Evolutionary conservation across 2,797 vertebrate genomes (phyloP), one percentile per base, ranked within the genome.

Genomic region (Gallinago solitaria): DNA sequence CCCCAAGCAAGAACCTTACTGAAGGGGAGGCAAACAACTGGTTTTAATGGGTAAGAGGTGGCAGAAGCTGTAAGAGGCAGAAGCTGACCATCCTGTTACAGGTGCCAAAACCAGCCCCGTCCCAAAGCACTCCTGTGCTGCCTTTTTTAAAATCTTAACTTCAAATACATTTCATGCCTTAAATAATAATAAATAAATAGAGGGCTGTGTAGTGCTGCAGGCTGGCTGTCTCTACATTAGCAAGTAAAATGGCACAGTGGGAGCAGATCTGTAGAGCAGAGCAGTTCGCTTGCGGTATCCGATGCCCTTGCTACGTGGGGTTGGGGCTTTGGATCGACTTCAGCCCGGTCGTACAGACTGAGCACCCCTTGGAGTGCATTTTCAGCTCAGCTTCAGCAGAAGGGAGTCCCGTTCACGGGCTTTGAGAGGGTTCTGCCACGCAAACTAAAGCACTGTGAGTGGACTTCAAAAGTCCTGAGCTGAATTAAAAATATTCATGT

Each of bases 331-430:
- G 65, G 32, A 35, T 78, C 79, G 79, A 33, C 28, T 54, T 83
- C 27, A 24, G 41, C 41, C 75, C 1, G 5, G 43, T 73, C 60
- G 3, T 25, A n/a, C 0, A 1, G 37, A 27, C 59, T n/a, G 47
- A 69, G 30, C 33, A 50, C 21, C 47, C 51, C 13, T 5, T 47
- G 59, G 64, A 84, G 30, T 68, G 53, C 35, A 10, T 71, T 93
- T 81, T 64, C 76, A 64, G 48, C 37, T 77, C 33, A 30, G 76
- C 67, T 94, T 85, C 0, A 0, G 61, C 37, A 16, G 45, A 75
- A 53, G 11, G 54, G 51, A 41, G 54, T 35, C 56, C 57, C 23
- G 39, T 68, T 91, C 61, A 8, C 16, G 2, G 23, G 35, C 48
- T 88, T 75, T 50, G 53, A 25, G 37, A 4, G 19, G 25, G 17